phyloP scores from a whole-genome alignment of 2,888 invertebrate species.

The Trichogramma dendrolimi region DNA sequence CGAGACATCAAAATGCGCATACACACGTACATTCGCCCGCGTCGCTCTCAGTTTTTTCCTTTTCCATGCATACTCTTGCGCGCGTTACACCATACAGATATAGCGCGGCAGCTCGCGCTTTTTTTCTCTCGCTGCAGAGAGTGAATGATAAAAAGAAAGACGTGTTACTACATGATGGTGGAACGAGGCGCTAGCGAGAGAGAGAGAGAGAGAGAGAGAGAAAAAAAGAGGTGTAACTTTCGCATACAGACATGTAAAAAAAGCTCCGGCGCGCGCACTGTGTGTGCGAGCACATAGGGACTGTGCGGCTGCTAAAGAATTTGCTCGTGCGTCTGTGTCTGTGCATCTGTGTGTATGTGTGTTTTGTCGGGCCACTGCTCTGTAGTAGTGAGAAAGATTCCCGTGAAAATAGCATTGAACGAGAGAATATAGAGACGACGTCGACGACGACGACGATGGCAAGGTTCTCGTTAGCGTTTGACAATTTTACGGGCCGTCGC shows the following conservation, averaged over 20 bases:
- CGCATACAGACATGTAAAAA: neutral
- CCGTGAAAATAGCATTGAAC: neutral
- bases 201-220: slow-evolving; percentile 13
- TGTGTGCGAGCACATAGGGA: neutral
- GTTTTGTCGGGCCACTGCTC: too few relatives aligned
- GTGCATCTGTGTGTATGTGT: too few relatives aligned
- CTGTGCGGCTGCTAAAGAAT: too few relatives aligned
- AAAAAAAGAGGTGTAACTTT: neutral
- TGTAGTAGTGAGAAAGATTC: neutral
- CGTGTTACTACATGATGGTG: neutral
- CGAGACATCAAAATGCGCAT: slow-evolving; percentile 6
- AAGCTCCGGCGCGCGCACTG: neutral
- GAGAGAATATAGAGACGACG: too few relatives aligned
- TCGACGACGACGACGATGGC: too few relatives aligned
- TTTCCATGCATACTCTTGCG: too few relatives aligned
- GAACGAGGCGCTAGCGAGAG: slow-evolving; percentile 3
- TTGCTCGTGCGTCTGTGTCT: too few relatives aligned
- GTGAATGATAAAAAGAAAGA: slow-evolving; percentile 3
- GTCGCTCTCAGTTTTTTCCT: slow-evolving; percentile 4
- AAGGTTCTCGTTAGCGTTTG: slow-evolving; percentile 29
- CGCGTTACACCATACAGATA: neutral
- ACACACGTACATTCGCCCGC: too few relatives aligned
- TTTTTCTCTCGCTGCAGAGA: slow-evolving; percentile 11
- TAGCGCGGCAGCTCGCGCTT: neutral
- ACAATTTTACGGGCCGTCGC: slow-evolving; percentile 29